phyloP scores from a whole-genome alignment of 2,113 vertebrate species.

The Scomber japonicus region DNA sequence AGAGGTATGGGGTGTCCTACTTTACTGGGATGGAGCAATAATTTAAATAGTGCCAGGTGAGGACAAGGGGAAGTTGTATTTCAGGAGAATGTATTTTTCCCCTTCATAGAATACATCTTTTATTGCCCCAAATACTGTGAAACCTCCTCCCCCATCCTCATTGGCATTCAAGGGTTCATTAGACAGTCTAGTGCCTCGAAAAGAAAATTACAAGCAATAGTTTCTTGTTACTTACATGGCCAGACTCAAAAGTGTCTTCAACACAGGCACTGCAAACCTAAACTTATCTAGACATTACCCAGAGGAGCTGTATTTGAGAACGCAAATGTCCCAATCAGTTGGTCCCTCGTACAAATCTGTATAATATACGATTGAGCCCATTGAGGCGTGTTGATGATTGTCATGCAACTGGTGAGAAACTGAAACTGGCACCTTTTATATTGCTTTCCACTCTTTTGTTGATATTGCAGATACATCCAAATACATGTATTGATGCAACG shows the following conservation, averaged over 20 bases:
- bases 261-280: too few relatives aligned
- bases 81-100: constrained; percentile 59
- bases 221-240: constrained; percentile 39
- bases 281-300: too few relatives aligned
- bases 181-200: constrained; percentile 63
- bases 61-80: constrained; percentile 79
- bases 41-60: constrained; percentile 83
- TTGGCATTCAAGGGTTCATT: constrained; percentile 77
- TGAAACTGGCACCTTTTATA: too few relatives aligned
- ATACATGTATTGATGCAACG: too few relatives aligned
- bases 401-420: too few relatives aligned
- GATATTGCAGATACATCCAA: too few relatives aligned
- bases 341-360: too few relatives aligned
- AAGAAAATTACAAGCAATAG: constrained; percentile 55
- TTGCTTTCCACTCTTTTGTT: too few relatives aligned
- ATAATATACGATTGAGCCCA: too few relatives aligned
- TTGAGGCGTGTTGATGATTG: too few relatives aligned
- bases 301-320: too few relatives aligned
- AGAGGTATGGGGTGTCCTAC: constrained; percentile 77
- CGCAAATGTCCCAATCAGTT: too few relatives aligned
- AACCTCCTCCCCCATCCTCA: constrained; percentile 53
- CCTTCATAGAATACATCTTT: constrained; percentile 69
- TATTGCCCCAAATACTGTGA: constrained; percentile 74
- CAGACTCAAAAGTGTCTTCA: constrained; percentile 8
- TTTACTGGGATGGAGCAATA: constrained; percentile 75